Conservation (phyloP, 1,140 invertebrate species). For the Leptopilina clavipes region DNA sequence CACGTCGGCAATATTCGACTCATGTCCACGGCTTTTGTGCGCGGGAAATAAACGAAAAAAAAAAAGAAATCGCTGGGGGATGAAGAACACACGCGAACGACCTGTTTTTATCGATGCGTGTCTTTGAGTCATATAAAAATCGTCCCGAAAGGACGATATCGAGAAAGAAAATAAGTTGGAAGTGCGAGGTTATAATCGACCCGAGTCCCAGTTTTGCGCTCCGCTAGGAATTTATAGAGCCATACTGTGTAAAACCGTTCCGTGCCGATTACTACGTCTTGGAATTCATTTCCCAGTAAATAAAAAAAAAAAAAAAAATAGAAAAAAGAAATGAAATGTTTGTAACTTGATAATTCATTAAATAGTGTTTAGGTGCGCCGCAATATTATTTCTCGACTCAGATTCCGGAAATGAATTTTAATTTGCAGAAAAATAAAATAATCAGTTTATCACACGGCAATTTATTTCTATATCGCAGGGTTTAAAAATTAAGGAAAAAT, state of each 20-base stretch:
- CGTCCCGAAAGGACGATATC: slow-evolving; percentile 45
- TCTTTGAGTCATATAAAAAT: slow-evolving; percentile 47
- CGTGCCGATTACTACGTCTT: slow-evolving; percentile 20
- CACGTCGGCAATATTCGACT: slow-evolving; percentile 43
- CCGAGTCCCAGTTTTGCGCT: slow-evolving; percentile 30
- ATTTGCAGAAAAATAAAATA: too few relatives aligned
- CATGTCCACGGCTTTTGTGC: slow-evolving; percentile 36
- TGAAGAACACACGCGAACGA: slow-evolving; percentile 42
- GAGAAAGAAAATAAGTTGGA: slow-evolving; percentile 15
- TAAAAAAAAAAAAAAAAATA: neutral
- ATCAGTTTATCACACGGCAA: too few relatives aligned
- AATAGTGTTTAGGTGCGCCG: neutral
- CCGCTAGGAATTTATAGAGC: slow-evolving; percentile 46
- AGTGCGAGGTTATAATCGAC: slow-evolving; percentile 29
- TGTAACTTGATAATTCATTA: slow-evolving; percentile 34
- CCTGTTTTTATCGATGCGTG: slow-evolving; percentile 50
- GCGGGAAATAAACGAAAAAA: slow-evolving; percentile 39
- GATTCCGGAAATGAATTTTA: slow-evolving; percentile 5
- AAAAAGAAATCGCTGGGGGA: neutral
- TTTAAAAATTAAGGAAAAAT: too few relatives aligned
- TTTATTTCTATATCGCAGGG: too few relatives aligned
- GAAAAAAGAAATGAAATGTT: too few relatives aligned
- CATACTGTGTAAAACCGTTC: slow-evolving; percentile 45
- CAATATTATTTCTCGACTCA: neutral
- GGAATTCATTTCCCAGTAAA: slow-evolving; percentile 19